Percentiles rank a stretch among this genome's conserved stretches.
These are phyloP conservation scores for Caenorhabditis drosophilae DNA, from an alignment of 2,888 invertebrate species.

Conservation along the genomic window DNA sequence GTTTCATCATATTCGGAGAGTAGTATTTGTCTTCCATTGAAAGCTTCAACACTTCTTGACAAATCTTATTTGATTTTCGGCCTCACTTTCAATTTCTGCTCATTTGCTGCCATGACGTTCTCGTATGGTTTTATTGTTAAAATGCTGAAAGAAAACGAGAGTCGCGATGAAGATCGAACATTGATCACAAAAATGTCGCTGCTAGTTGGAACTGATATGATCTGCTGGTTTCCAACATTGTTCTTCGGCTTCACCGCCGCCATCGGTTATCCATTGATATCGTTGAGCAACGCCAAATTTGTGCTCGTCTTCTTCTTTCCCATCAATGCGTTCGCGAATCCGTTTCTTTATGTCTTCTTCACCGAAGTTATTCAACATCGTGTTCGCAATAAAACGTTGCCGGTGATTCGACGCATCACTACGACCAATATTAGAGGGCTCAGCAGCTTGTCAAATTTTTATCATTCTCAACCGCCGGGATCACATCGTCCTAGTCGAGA, in stretches of 20 bases:
- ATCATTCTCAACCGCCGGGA: slow-evolving; percentile 50
- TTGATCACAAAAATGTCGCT: slow-evolving; percentile 79
- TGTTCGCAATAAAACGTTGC: slow-evolving; percentile 50
- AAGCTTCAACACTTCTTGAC: slow-evolving; percentile 81
- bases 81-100: slow-evolving; percentile 88
- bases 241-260: slow-evolving; percentile 83
- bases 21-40: slow-evolving; percentile 93
- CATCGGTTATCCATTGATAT: slow-evolving; percentile 86
- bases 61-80: slow-evolving; percentile 55
- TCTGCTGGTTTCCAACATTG: slow-evolving; percentile 97
- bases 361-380: slow-evolving; percentile 76
- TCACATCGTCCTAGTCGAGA: slow-evolving; percentile 19
- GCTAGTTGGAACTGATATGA: slow-evolving; percentile 92
- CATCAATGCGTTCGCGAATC: slow-evolving; percentile 94
- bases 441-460: slow-evolving; percentile 47
- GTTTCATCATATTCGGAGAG: slow-evolving; percentile 93
- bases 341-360: slow-evolving; percentile 94
- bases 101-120: slow-evolving; percentile 90
- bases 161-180: slow-evolving; percentile 58
- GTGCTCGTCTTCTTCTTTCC: slow-evolving; percentile 92
- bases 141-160: slow-evolving; percentile 50
- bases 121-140: slow-evolving; percentile 60
- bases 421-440: slow-evolving; percentile 25
- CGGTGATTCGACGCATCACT: slow-evolving; percentile 44
- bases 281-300: slow-evolving; percentile 90